Evolutionary conservation across 2,888 invertebrate species (phyloP), one percentile per base, ranked within the genome.

Genomic region (Ectemnius cavifrons): DNA sequence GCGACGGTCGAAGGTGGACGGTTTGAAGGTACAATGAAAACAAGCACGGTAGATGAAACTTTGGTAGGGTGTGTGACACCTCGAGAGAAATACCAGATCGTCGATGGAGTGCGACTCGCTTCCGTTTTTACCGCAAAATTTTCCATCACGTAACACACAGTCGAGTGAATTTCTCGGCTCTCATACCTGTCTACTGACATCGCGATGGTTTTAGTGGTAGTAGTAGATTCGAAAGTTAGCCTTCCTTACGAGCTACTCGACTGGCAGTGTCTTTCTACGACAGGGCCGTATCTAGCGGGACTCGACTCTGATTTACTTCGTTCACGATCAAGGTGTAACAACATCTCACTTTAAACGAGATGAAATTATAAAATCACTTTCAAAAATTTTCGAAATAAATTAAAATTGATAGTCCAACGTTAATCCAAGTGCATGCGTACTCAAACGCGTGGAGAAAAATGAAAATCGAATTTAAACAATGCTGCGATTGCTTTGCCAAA

Each of bases 171-270:
- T 87, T 86, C 87, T 85, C 82, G 80, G 20, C 73, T 73, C 77
- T 72, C 84, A 71, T 77, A 58, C 58, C 67, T 52, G 67, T 73
- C 77, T 75, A 75, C 61, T 59, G 56, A 70, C 73, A 64, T 61
- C 75, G 67, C 77, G 66, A 63, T 62, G 60, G 2, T 14, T 68
- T 78, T 77, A 79, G 75, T 81, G 66, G 80, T 84, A 81, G 85
- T 82, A 81, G 85, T 82, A 80, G 82, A 86, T 87, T 87, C 84
- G 87, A 87, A 87, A 87, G 87, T 87, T 85, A 80, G 83, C 79
- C 82, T 84, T 83, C 81, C 78, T 56, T 73, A 75, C 77, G 82
- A 73, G 68, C 77, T 69, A 80, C 77, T 74, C 80, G 77, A 77
- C 79, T 77, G 78, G 76, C 79, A 71, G 79, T 73, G 81, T 85